phyloP scores from a whole-genome alignment of 1,140 invertebrate genomes.

The Asbolus verrucosus region DNA sequence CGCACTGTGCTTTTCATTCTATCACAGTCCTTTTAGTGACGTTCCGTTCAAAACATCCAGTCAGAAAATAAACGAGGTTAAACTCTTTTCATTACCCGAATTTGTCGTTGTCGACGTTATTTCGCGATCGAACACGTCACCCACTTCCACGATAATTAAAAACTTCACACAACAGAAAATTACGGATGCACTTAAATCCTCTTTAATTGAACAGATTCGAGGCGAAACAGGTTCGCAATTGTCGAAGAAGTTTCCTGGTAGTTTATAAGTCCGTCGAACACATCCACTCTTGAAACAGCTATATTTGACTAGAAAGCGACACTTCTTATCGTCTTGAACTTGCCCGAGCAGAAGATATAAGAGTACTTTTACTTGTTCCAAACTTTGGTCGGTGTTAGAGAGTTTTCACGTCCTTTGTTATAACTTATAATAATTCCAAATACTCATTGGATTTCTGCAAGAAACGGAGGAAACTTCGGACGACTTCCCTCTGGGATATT shows the following conservation, averaged over 20 bases:
- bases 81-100: too few relatives aligned
- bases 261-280: too few relatives aligned
- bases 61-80: constrained; percentile 8
- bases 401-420: constrained; percentile 30
- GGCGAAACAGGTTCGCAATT: too few relatives aligned
- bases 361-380: constrained; percentile 24
- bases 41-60: too few relatives aligned
- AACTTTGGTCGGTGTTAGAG: constrained; percentile 1
- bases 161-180: too few relatives aligned
- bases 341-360: constrained; percentile 26
- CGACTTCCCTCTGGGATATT: constrained; percentile 7
- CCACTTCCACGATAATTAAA: neutral
- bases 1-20: constrained; percentile 11
- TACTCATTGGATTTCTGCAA: constrained; percentile 7
- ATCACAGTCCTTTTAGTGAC: neutral
- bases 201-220: too few relatives aligned
- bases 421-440: constrained; percentile 35
- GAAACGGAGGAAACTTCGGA: constrained; percentile 6
- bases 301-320: too few relatives aligned
- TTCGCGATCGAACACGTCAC: too few relatives aligned
- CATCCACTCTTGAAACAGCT: too few relatives aligned
- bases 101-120: too few relatives aligned
- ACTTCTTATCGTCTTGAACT: constrained; percentile 30
- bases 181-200: too few relatives aligned
- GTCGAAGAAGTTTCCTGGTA: too few relatives aligned